Conservation (phyloP, 2,797 vertebrate species). For the Sebastes steindachneri region DNA sequence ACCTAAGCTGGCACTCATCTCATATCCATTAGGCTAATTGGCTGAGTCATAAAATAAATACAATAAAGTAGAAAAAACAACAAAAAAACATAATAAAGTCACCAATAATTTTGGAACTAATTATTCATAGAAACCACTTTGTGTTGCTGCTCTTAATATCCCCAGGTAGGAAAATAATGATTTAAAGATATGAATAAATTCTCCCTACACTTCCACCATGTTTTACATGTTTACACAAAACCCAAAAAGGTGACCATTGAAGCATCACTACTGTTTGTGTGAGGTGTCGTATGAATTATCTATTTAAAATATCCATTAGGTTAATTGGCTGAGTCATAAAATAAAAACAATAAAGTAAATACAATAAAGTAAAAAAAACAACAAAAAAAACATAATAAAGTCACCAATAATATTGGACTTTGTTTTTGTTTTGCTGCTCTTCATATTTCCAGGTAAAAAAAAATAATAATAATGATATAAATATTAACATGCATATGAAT, state of each 20-base stretch:
- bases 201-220: not conserved
- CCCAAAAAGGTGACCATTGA: slow-evolving; percentile 17
- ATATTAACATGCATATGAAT: not conserved
- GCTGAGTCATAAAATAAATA: not conserved
- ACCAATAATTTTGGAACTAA: not conserved
- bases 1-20: too few species aligned
- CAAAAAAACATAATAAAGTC: not conserved
- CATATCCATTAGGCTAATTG: not conserved
- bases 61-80: not conserved
- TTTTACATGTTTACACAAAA: slow-evolving; percentile 18
- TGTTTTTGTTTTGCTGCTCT: not conserved
- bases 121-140: not conserved
- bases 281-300: too few species aligned
- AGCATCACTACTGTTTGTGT: slow-evolving; percentile 24
- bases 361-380: not conserved
- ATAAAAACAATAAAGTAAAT: not conserved
- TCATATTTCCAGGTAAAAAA: not conserved
- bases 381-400: not conserved
- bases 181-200: not conserved
- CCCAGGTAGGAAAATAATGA: not conserved
- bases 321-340: not conserved
- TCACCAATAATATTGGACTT: not conserved
- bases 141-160: not conserved
- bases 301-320: not conserved
- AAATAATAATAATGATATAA: not conserved